Evolutionary conservation across 2,888 invertebrate genomes (phyloP).

Genomic region (Pheosia gnoma): DNA sequence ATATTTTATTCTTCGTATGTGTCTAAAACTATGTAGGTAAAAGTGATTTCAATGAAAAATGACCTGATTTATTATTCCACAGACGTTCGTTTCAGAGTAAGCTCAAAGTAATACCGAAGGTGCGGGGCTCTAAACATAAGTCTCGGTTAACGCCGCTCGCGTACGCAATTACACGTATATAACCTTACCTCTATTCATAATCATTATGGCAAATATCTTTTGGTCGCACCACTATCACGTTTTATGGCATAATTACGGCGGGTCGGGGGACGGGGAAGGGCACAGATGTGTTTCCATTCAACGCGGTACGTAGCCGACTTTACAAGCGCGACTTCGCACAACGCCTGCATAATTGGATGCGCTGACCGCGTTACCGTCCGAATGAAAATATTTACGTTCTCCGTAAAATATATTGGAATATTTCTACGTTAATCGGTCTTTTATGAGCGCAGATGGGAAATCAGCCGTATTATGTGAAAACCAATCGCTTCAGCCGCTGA

Average conservation of each 20-base stretch:
- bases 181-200: slow-evolving; percentile 39
- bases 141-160: slow-evolving; percentile 24
- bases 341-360: slow-evolving; percentile 73
- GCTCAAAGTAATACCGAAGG: slow-evolving; percentile 10
- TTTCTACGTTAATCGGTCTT: slow-evolving; percentile 58
- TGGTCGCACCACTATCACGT: slow-evolving; percentile 51
- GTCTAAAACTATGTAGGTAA: too few relatives aligned
- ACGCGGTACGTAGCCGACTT: slow-evolving; percentile 54
- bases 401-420: slow-evolving; percentile 64
- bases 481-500: slow-evolving; percentile 52
- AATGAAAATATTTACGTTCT: slow-evolving; percentile 67
- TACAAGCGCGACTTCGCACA: slow-evolving; percentile 52
- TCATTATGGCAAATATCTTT: slow-evolving; percentile 48
- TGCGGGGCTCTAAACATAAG: slow-evolving; percentile 14
- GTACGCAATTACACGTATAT: slow-evolving; percentile 31
- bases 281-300: slow-evolving; percentile 55
- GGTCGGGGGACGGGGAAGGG: slow-evolving; percentile 31
- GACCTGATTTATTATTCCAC: neutral
- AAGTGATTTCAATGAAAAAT: neutral
- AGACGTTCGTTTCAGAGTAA: neutral
- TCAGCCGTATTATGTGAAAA: slow-evolving; percentile 39
- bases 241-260: slow-evolving; percentile 58
- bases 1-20: too few relatives aligned
- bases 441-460: slow-evolving; percentile 25
- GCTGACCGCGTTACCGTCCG: slow-evolving; percentile 63